These are phyloP conservation scores for Leucophenga varia DNA, from an alignment of 1,140 invertebrate species.

Conservation along the genomic window DNA sequence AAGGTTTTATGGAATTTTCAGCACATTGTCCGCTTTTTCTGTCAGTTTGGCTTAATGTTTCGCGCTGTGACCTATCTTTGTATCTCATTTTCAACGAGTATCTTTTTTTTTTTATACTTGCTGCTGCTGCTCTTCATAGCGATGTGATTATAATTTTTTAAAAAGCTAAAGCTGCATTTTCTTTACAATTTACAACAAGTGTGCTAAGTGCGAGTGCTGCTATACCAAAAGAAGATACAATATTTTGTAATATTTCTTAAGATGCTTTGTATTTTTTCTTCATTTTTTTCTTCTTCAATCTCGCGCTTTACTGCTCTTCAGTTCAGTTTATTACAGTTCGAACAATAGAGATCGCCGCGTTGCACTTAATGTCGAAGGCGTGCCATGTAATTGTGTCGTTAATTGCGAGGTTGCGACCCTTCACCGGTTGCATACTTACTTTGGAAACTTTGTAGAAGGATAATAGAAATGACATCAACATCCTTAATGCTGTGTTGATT, in stretches of 20 bases:
- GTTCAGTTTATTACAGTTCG: neutral
- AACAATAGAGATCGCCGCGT: conserved; percentile 19
- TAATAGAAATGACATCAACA: too few species aligned
- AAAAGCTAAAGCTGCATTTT: conserved; percentile 53
- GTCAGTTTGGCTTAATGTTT: conserved; percentile 29
- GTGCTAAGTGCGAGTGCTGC: too few species aligned
- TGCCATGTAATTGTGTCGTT: conserved; percentile 36
- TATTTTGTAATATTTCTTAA: too few species aligned
- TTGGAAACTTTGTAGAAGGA: too few species aligned
- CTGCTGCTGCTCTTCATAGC: too few species aligned
- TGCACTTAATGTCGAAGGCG: conserved; percentile 31
- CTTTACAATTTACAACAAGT: conserved; percentile 46
- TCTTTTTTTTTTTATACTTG: too few species aligned
- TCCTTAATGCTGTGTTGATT: too few species aligned
- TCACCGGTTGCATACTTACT: too few species aligned
- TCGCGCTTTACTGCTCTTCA: neutral
- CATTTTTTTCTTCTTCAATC: too few species aligned
- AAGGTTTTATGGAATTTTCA: neutral
- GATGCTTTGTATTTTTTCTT: too few species aligned
- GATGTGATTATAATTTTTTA: conserved; percentile 52
- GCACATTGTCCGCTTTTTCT: conserved; percentile 20
- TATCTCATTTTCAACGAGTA: too few species aligned
- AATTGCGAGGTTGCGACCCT: conserved; percentile 40
- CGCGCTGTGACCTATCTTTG: conserved; percentile 44
- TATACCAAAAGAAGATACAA: neutral